A percentile compares a stretch with the other conserved stretches of the same genome.
Evolutionary conservation across 2,113 vertebrate genomes (phyloP).

Genomic region (Danionella cerebrum): DNA sequence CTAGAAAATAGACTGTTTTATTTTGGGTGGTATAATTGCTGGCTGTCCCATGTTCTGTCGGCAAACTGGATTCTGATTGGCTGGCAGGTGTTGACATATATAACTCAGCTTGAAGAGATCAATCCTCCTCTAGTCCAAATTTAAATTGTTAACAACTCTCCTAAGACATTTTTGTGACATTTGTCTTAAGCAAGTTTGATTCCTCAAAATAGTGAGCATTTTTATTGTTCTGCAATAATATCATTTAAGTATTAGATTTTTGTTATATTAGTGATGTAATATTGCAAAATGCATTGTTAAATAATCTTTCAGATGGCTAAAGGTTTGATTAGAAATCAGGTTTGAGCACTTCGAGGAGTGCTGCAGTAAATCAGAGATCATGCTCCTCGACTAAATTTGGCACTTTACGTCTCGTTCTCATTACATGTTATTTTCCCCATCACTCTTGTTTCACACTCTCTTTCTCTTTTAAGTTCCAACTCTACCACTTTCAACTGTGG

Average conservation of each 20-base stretch:
- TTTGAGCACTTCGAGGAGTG: not conserved
- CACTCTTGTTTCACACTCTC: not conserved
- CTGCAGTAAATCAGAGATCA: not conserved
- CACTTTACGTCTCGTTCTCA: not conserved
- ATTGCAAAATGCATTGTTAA: no score
- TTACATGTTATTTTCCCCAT: not conserved
- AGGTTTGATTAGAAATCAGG: not conserved
- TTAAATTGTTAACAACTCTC: no score
- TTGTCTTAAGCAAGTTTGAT: not conserved
- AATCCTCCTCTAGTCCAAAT: no score
- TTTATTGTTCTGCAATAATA: not conserved
- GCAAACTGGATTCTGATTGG: no score
- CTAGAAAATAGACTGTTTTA: no score
- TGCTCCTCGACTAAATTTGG: not conserved
- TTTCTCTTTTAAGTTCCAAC: not conserved
- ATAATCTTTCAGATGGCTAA: not conserved
- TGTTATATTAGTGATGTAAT: not conserved
- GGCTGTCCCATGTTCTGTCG: no score
- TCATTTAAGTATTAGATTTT: not conserved
- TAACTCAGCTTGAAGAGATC: no score
- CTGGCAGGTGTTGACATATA: no score
- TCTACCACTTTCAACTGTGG: not conserved
- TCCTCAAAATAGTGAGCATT: not conserved
- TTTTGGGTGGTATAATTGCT: no score
- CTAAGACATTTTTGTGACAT: no score